Evolutionary conservation across 2,113 vertebrate genomes (phyloP), one percentile per base, ranked within the genome.

Genomic region (Crypturellus undulatus): DNA sequence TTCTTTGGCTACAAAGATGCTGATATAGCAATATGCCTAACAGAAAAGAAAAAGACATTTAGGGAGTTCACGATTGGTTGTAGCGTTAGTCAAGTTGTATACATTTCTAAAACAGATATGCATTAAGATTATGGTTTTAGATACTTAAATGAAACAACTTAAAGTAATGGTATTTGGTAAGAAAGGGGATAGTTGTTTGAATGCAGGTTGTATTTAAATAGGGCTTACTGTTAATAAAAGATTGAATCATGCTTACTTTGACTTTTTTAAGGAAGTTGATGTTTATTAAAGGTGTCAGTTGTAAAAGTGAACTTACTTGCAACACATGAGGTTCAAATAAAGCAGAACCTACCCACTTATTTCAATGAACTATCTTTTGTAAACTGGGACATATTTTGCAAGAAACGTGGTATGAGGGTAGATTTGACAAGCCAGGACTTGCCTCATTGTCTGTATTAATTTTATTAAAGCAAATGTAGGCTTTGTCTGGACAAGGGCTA

Each of bases 361-460:
- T 87, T 94, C 40, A 95, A 96, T 94, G 97, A 97, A 97, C 96
- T 96, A 75, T 78, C 72, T 91, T 95, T 77, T 94, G 43, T 88
- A 75, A 34, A 82, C 13, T 36, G 40, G 78, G 70, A 51, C 4
- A 16, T 8, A 9, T 87, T 40, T 93, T 96, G 86, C 92, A 95
- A 95, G 85, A 89, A 17, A 26, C 67, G 69, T 87, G 73, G 81
- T 93, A 85, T 65, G 12, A 2, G 52, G 81, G 22, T 84, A 52
- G 58, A 51, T 78, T 42, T 73, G 45, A 69, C 43, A 56, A 26
- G 47, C 20, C 32, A 43, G 20, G 63, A 89, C 49, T 79, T 90
- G 77, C 40, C 72, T 69, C 75, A 59, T 90, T 76, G 67, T 70
- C 69, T 54, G 30, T 52, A 19, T 28, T 43, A 26, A 32, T 42